A percentile compares a stretch with the other conserved stretches of the same genome.
Conservation (phyloP, 2,797 vertebrate species). For the Pteropus rufus region DNA sequence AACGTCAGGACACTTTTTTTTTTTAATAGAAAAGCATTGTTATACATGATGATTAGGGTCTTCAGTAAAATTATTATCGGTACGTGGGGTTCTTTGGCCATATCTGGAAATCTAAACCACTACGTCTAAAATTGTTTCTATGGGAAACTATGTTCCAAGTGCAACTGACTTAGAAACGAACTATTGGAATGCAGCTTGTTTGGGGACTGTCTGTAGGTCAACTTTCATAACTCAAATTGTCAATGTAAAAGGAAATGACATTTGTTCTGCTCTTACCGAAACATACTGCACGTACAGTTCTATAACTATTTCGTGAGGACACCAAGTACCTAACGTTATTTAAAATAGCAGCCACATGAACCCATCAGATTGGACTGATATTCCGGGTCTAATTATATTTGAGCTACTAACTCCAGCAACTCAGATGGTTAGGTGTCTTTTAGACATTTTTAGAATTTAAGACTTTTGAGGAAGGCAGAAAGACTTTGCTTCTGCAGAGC, state of each 20-base stretch:
- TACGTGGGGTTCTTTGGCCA: background rate
- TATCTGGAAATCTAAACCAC: slow-evolving; percentile 59
- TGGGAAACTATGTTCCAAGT: slow-evolving; percentile 64
- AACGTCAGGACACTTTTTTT: background rate
- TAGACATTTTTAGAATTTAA: background rate
- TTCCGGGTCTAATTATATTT: background rate
- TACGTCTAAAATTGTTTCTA: slow-evolving; percentile 54
- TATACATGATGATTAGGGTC: background rate
- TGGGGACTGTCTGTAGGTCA: slow-evolving; percentile 45
- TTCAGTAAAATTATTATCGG: background rate
- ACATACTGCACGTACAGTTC: background rate
- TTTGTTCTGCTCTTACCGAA: background rate
- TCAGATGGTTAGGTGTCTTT: background rate
- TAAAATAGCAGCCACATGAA: background rate
- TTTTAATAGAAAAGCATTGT: background rate
- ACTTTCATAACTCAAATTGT: slow-evolving; percentile 29
- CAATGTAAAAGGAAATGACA: slow-evolving; percentile 5
- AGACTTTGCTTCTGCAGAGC: slow-evolving; percentile 40
- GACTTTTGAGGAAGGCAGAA: background rate
- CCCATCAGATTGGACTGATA: background rate
- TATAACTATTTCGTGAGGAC: background rate
- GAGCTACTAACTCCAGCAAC: background rate
- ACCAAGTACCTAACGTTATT: background rate
- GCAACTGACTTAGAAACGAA: slow-evolving; percentile 50
- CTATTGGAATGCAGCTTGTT: slow-evolving; percentile 56